Evolutionary conservation across 2,888 invertebrate genomes (phyloP).

Genomic region (Boloria euphrosyne): DNA sequence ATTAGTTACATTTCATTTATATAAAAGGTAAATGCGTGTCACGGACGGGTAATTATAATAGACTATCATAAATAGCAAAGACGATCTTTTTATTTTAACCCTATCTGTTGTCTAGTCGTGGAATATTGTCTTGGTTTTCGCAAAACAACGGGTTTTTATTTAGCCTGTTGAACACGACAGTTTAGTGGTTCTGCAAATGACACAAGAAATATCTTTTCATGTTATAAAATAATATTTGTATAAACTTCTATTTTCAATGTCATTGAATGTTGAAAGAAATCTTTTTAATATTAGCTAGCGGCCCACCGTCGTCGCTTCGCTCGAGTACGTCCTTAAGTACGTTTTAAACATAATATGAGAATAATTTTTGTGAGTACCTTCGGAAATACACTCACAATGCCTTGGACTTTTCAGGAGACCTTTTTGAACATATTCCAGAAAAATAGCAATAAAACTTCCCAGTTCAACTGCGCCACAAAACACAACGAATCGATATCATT

Average conservation of each 20-base stretch:
- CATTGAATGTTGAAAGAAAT: constrained; percentile 4
- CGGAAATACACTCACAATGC: no score
- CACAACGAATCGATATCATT: no score
- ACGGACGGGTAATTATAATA: constrained; percentile 27
- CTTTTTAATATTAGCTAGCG: neutral
- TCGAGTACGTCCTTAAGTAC: no score
- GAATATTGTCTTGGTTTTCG: constrained; percentile 32
- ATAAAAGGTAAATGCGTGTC: constrained; percentile 6
- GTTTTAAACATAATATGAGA: no score
- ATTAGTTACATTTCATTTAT: neutral
- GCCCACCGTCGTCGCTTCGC: no score
- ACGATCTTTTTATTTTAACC: constrained; percentile 25
- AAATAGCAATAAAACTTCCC: no score
- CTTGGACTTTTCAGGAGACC: no score
- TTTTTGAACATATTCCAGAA: no score
- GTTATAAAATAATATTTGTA: constrained; percentile 42
- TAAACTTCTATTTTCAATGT: constrained; percentile 32
- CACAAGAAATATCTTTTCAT: constrained; percentile 31
- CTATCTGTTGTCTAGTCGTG: constrained; percentile 26
- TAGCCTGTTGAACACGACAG: constrained; percentile 38
- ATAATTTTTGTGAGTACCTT: no score
- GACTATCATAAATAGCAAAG: constrained; percentile 24
- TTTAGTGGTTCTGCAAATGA: constrained; percentile 28
- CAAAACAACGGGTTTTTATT: constrained; percentile 30
- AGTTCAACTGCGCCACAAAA: no score